phyloP scores from a whole-genome alignment of 2,113 vertebrate genomes.

The Oncorhynchus clarkii region DNA sequence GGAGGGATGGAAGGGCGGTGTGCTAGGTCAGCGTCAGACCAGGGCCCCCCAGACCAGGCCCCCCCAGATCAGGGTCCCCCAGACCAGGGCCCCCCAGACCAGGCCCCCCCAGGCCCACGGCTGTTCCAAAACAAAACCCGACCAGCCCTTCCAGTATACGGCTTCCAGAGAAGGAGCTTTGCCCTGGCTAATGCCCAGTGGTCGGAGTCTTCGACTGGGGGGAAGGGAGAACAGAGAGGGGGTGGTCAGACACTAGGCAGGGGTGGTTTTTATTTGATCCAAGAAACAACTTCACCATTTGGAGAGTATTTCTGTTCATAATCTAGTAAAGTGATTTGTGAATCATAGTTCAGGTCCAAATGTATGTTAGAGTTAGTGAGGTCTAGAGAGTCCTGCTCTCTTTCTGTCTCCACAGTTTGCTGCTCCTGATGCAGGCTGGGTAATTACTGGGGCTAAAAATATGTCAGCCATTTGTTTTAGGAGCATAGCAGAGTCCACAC shows the following conservation, averaged over 20 bases:
- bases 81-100: no score
- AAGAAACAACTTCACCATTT: not conserved
- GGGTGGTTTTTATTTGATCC: not conserved
- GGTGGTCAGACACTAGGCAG: not conserved
- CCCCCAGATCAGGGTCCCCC: no score
- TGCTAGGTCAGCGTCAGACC: no score
- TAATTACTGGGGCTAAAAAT: slow-evolving; percentile 80
- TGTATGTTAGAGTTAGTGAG: not conserved
- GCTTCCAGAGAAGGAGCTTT: not conserved
- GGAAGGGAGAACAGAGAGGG: not conserved
- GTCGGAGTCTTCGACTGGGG: not conserved
- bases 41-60: no score
- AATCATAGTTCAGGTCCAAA: not conserved
- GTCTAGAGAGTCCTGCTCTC: not conserved
- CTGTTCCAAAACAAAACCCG: not conserved
- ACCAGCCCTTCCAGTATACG: no score
- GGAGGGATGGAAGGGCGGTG: not conserved
- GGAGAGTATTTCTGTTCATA: no score
- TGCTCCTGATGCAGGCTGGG: slow-evolving; percentile 32
- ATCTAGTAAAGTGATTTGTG: no score
- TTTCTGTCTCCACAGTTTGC: not conserved
- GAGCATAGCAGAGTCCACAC: slow-evolving; percentile 38
- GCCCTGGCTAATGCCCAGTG: not conserved
- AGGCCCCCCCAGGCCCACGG: not conserved
- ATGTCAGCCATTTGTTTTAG: slow-evolving; percentile 74